Base-by-base conservation (phyloP, 1,140 invertebrate genomes). In the Drosophila tsacasi region DNA sequence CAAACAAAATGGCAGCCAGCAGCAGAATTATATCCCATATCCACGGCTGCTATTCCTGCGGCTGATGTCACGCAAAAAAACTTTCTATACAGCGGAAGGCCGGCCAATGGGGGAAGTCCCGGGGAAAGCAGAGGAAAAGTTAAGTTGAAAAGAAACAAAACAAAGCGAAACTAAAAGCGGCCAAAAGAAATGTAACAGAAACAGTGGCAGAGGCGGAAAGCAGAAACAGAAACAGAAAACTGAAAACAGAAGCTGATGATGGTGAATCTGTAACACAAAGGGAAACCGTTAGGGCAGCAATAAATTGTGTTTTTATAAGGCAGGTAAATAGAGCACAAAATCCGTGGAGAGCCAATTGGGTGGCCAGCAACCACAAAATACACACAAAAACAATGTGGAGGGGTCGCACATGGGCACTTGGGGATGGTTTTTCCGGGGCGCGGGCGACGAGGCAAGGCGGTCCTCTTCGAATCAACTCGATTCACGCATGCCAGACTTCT, bases 271-370 rank as follows among this genome's bases (percentile, higher is more conserved):
- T 25, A 59, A 17, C 59, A 85, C 58, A 61, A 82, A 71, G 83
- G 81, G 68, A 83, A 87, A 87, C 69, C 80, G 83, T 80, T 87
- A 71, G 76, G 68, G 73, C 80, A 83, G 83, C 83, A 87, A 87
- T 87, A 87, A 87, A 87, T 87, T 87, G 76, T 87, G 80, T 87
- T 87, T 86, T 87, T 87, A 89, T 87, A 87, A 87, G 83, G 83
- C 82, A 87, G 83, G 83, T 87, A 87, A 87, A 87, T 87, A 87
- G 83, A 87, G 80, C 83, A 75, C 72, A 83, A 89, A 89, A 78
- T 82, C 83, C 83, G 73, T 69, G 76, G 84, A 83, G 77, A 78
- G 83, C 76, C 83, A 87, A 86, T 86, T 83, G 84, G 62, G 76
- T 44, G 77, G 83, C 57, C 57, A 73, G 76, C 60, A 75, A 77